These are phyloP conservation scores for Lasius platythorax DNA, from an alignment of 2,888 invertebrate genomes.

Conservation along the genomic window DNA sequence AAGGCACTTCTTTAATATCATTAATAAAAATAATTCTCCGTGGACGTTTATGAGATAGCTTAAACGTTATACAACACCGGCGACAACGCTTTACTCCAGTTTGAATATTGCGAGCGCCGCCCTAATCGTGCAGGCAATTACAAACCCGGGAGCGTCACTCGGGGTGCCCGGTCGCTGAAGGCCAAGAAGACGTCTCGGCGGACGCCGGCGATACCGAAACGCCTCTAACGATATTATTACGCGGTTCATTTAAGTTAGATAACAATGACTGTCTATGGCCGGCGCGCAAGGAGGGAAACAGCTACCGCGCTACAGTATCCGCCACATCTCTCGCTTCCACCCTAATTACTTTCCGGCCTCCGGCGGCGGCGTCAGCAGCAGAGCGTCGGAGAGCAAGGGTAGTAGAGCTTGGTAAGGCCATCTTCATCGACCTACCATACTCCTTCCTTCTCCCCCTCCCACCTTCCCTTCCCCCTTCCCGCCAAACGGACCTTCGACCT, in stretches of 20 bases:
- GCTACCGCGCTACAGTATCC: constrained; percentile 81
- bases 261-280: constrained; percentile 80
- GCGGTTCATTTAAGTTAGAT: constrained; percentile 85
- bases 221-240: constrained; percentile 83
- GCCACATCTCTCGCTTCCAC: constrained; percentile 83
- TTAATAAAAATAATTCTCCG: too few species aligned
- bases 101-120: constrained; percentile 8
- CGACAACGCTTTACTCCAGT: neutral
- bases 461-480: neutral
- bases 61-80: neutral
- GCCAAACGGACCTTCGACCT: constrained; percentile 44
- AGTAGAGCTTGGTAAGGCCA: constrained; percentile 39
- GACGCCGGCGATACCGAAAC: constrained; percentile 72
- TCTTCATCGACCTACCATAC: constrained; percentile 56
- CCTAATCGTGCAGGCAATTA: constrained; percentile 34
- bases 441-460: neutral
- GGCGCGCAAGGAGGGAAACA: constrained; percentile 66
- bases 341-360: constrained; percentile 84
- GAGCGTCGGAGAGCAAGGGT: constrained; percentile 44
- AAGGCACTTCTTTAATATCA: too few species aligned
- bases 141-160: neutral
- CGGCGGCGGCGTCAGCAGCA: constrained; percentile 72
- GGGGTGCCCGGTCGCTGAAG: constrained; percentile 55
- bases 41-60: neutral
- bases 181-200: constrained; percentile 53